These are phyloP conservation scores for Felis catus DNA, from an alignment of 2,113 vertebrate genomes.

Conservation along the genomic window F.catus_Fca126_mat1.0 CM031411.1:56395001-56395500, in stretches of 20 bases:
- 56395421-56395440: constrained; percentile 34
- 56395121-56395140: neutral
- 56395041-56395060: neutral
- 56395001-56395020: neutral
- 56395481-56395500: neutral
- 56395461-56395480: neutral
- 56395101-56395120: neutral
- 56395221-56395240: neutral
- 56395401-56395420: neutral
- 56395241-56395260: neutral
- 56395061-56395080: too few species aligned
- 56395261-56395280: neutral
- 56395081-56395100: neutral
- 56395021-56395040: neutral
- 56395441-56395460: neutral
- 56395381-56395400: neutral
- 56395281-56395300: neutral
- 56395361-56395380: constrained; percentile 11
- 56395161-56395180: neutral
- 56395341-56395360: constrained; percentile 46
- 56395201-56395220: neutral
- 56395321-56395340: neutral
- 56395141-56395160: neutral
- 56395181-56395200: neutral
- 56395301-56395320: neutral